These are phyloP conservation scores for Tetanocera ferruginea DNA, from an alignment of 2,888 invertebrate genomes.

Conservation along the genomic window DNA sequence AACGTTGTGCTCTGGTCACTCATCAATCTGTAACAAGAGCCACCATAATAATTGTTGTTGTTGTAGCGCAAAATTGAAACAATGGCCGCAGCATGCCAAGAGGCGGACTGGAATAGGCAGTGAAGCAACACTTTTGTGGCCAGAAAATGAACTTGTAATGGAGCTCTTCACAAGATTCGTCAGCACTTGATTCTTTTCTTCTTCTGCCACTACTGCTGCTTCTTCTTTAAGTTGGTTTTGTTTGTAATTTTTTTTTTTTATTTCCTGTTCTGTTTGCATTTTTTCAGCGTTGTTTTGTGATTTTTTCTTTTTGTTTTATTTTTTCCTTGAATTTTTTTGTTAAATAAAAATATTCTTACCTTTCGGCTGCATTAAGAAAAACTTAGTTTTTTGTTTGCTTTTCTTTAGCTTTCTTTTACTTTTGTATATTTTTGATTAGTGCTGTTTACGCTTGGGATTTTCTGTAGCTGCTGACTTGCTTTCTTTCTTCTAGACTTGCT, in stretches of 20 bases:
- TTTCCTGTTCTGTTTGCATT: not conserved
- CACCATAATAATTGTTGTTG: no score
- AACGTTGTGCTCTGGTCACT: slow-evolving; percentile 1
- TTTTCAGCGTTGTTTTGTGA: not conserved
- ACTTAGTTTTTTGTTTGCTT: not conserved
- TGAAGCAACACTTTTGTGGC: slow-evolving; percentile 17
- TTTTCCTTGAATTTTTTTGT: not conserved
- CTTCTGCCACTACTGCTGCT: no score
- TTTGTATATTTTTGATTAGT: slow-evolving; percentile 26
- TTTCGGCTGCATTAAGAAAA: not conserved
- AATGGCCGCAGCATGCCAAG: no score
- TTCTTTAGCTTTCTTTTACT: not conserved
- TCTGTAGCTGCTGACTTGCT: not conserved
- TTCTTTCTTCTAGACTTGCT: not conserved
- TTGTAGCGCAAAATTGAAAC: no score
- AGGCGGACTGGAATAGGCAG: not conserved
- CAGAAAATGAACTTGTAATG: slow-evolving; percentile 45
- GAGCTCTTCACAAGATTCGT: slow-evolving; percentile 14
- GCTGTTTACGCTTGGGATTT: slow-evolving; percentile 32
- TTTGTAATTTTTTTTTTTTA: not conserved
- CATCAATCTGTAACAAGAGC: not conserved
- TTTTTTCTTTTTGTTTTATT: not conserved
- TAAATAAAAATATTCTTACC: not conserved
- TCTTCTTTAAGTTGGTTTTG: not conserved
- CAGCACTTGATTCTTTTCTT: not conserved